phyloP scores from a whole-genome alignment of 2,888 invertebrate species.

The Drosophila mulleri region DNA sequence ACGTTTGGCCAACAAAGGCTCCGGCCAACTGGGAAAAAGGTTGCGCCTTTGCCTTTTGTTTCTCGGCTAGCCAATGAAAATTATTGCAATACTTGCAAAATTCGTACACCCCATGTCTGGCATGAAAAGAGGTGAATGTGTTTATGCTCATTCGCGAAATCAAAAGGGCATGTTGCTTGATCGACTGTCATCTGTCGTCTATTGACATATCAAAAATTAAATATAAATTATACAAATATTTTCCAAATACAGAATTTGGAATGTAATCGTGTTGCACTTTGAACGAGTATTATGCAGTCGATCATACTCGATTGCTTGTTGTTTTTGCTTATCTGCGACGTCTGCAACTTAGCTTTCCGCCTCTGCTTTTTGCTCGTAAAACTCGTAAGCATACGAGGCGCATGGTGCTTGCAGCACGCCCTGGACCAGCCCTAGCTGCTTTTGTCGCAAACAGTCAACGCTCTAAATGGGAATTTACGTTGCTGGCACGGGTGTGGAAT shows the following conservation, averaged over 20 bases:
- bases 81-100: conserved; percentile 74
- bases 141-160: conserved; percentile 15
- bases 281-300: not conserved
- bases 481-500: conserved; percentile 38
- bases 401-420: conserved; percentile 42
- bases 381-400: conserved; percentile 59
- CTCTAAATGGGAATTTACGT: conserved; percentile 74
- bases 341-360: conserved; percentile 16
- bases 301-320: conserved; percentile 17
- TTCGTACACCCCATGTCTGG: conserved; percentile 39
- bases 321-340: conserved; percentile 50
- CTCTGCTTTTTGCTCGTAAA: conserved; percentile 58
- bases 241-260: not conserved
- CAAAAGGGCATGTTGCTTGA: not conserved
- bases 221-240: no score
- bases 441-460: conserved; percentile 38
- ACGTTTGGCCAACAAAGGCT: conserved; percentile 64
- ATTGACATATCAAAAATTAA: no score
- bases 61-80: conserved; percentile 42
- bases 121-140: conserved; percentile 73
- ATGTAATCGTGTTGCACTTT: not conserved
- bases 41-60: conserved; percentile 20
- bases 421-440: conserved; percentile 3
- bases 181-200: not conserved
- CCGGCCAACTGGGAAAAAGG: conserved; percentile 36